A percentile compares a stretch with the other conserved stretches of the same genome.
These are phyloP conservation scores for Anadara kagoshimensis DNA, from an alignment of 1,140 invertebrate genomes.

Conservation along the genomic window DNA sequence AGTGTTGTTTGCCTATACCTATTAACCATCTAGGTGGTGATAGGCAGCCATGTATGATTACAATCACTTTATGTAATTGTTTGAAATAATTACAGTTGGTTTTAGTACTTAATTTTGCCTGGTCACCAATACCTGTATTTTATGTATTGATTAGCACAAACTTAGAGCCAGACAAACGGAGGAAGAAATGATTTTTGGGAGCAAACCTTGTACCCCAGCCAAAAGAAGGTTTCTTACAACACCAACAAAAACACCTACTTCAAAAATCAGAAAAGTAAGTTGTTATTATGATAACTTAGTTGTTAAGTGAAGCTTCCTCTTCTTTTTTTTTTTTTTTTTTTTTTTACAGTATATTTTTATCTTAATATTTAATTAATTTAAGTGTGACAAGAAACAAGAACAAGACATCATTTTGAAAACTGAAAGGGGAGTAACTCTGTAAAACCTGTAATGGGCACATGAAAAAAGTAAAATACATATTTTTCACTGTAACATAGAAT, in stretches of 20 bases:
- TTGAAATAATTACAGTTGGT: background rate
- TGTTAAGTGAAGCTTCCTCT: background rate
- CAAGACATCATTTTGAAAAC: background rate
- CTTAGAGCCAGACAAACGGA: slow-evolving; percentile 63
- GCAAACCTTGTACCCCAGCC: slow-evolving; percentile 66
- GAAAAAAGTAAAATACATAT: too few species aligned
- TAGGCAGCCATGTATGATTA: background rate
- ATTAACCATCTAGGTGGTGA: background rate
- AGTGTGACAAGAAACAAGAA: too few species aligned
- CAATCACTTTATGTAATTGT: background rate
- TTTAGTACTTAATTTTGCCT: background rate
- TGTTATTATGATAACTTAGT: background rate
- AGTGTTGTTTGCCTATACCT: too few species aligned
- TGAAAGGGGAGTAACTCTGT: background rate
- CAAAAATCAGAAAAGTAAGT: slow-evolving; percentile 67
- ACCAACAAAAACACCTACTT: slow-evolving; percentile 64
- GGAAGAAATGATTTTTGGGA: slow-evolving; percentile 70
- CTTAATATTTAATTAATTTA: too few species aligned
- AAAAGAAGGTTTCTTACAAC: slow-evolving; percentile 61
- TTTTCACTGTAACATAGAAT: too few species aligned
- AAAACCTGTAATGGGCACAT: background rate
- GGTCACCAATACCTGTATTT: background rate
- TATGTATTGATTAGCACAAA: slow-evolving; percentile 57
- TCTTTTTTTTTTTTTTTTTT: background rate
- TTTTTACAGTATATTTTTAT: background rate